Percentiles rank a stretch among this genome's conserved stretches.
phyloP scores from a whole-genome alignment of 2,113 vertebrate genomes.

The Columba janthina region DNA sequence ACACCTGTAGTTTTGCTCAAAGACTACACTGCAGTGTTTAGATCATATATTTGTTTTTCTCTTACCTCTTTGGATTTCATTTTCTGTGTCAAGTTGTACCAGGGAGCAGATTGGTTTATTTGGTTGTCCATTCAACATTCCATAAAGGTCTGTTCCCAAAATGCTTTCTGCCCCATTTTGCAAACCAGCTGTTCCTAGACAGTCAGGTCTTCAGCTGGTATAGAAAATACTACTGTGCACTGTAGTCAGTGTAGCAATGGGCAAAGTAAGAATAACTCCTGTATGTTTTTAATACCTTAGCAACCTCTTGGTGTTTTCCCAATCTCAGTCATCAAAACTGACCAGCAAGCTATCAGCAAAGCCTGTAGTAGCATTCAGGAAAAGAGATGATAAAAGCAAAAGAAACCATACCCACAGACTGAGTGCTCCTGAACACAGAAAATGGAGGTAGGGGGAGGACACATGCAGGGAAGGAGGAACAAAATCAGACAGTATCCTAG shows the following conservation, averaged over 20 bases:
- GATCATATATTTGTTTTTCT: not conserved
- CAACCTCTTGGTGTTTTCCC: not conserved
- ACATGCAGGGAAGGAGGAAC: not conserved
- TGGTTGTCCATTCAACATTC: not conserved
- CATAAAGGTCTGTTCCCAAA: not conserved
- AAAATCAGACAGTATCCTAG: not conserved
- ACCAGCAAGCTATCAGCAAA: not conserved
- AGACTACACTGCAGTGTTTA: not conserved
- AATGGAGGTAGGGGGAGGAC: fast-evolving
- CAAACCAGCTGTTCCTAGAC: not conserved
- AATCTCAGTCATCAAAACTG: not conserved
- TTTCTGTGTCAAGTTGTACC: not conserved
- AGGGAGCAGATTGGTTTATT: not conserved
- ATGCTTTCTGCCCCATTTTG: not conserved
- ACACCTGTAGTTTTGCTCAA: not conserved
- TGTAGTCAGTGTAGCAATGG: not conserved
- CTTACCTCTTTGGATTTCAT: not conserved
- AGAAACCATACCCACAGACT: not conserved
- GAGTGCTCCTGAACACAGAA: not conserved
- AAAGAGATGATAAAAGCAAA: not conserved
- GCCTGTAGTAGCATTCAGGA: not conserved
- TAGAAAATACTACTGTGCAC: not conserved
- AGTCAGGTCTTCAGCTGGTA: not conserved
- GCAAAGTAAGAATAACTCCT: not conserved
- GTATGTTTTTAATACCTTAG: not conserved